Percentiles rank a stretch among this genome's conserved stretches.
Evolutionary conservation across 2,113 vertebrate genomes (phyloP).

Genomic region (Siphamia tubifer): DNA sequence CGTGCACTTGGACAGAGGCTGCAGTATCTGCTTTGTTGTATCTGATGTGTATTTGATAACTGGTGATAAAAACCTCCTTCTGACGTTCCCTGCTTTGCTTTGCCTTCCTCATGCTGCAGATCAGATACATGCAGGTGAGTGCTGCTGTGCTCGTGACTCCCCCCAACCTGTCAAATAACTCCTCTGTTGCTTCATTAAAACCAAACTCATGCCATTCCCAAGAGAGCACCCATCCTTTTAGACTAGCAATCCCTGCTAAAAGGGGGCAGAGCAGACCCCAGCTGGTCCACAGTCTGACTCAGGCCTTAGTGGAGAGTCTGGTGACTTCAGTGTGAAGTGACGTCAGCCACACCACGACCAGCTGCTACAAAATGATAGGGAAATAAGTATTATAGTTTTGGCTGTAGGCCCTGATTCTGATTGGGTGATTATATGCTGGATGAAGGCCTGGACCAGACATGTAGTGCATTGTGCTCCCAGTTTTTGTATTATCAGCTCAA

Average conservation of each 20-base stretch:
- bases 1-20: no score
- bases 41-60: not conserved
- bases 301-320: not conserved
- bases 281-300: constrained; percentile 51
- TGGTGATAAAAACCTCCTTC: constrained; percentile 23
- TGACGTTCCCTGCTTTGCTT: constrained; percentile 77
- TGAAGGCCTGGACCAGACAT: not conserved
- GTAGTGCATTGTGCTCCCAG: not conserved
- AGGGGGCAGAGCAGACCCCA: constrained; percentile 5
- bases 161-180: constrained; percentile 24
- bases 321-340: constrained; percentile 22
- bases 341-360: constrained; percentile 18
- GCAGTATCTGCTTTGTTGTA: constrained; percentile 1
- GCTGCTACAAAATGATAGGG: not conserved
- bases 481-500: not conserved
- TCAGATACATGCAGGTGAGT: constrained; percentile 97
- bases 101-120: constrained; percentile 88
- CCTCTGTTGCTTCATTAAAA: constrained; percentile 29
- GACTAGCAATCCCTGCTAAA: constrained; percentile 7
- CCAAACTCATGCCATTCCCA: constrained; percentile 26
- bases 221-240: constrained; percentile 23
- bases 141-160: constrained; percentile 45
- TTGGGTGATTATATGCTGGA: constrained; percentile 27
- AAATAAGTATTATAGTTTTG: constrained; percentile 24
- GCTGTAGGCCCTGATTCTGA: constrained; percentile 6